Conservation (phyloP, 2,113 vertebrate genomes). For the Dissostichus mawsoni region DNA sequence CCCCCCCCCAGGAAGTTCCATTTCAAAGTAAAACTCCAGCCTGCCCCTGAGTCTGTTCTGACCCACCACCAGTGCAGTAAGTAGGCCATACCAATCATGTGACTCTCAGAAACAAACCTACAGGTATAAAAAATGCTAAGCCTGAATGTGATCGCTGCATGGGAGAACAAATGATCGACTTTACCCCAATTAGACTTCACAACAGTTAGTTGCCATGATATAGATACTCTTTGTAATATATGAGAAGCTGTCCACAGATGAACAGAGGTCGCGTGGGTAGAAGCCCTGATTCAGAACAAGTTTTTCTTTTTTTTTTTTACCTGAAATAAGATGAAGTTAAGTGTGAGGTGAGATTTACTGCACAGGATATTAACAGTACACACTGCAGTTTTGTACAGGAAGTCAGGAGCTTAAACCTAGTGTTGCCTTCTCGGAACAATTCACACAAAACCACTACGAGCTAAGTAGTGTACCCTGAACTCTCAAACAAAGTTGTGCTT, state of each 20-base stretch:
- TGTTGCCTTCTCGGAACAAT: slow-evolving; percentile 46
- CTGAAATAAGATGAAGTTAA: slow-evolving; percentile 78
- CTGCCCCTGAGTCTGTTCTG: slow-evolving; percentile 55
- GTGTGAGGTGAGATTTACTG: slow-evolving; percentile 74
- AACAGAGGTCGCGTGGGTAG: slow-evolving; percentile 71
- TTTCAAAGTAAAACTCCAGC: slow-evolving; percentile 63
- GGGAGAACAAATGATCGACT: slow-evolving; percentile 74
- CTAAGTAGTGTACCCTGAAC: slow-evolving; percentile 74
- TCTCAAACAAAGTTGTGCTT: slow-evolving; percentile 79
- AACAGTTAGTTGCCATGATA: slow-evolving; percentile 79
- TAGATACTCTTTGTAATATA: slow-evolving; percentile 76
- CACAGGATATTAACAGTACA: slow-evolving; percentile 77
- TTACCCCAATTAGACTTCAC: slow-evolving; percentile 76
- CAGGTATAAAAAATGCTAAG: slow-evolving; percentile 68
- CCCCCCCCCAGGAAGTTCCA: slow-evolving; percentile 51
- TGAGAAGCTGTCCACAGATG: slow-evolving; percentile 74
- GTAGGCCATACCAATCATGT: slow-evolving; percentile 60
- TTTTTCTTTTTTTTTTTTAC: slow-evolving; percentile 53
- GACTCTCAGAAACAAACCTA: slow-evolving; percentile 70
- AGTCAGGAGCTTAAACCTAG: slow-evolving; percentile 66
- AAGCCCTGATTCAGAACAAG: slow-evolving; percentile 79
- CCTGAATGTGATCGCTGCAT: slow-evolving; percentile 68
- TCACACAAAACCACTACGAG: slow-evolving; percentile 56
- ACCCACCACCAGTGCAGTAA: slow-evolving; percentile 53
- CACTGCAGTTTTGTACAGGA: slow-evolving; percentile 70